Base-by-base conservation (phyloP, 2,797 vertebrate species). In the Arctocebus calabarensis region DNA sequence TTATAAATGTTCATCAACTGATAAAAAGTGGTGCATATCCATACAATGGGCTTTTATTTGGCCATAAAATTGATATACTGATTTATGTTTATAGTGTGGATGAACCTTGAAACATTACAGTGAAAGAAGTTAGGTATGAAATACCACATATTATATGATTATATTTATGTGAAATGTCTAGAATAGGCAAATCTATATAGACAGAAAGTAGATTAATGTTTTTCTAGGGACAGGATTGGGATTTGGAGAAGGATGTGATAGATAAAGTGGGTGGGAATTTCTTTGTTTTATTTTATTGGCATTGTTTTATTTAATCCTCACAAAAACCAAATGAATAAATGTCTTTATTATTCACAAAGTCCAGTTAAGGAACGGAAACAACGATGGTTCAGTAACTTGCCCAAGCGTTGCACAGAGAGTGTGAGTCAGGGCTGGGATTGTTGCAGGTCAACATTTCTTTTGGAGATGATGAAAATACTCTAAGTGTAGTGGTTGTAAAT, bases 21-120 rank as follows among this genome's bases (percentile, higher is more conserved):
- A 84, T 77, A 27, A 68, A 91, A 79, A 75, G 73, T 66, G 32
- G 23, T 75, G 37, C 64, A 52, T 71, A 52, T 84, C 81, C 32
- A 55, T 74, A 79, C 19, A 78, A 70, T 89, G 59, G 16, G 91
- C 29, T 85, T 78, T 94, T 87, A 45, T 82, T 94, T 93, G 84
- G 1, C 55, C 78, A 57, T 90, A 93, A 90, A 95, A 92, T 45
- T 64, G 66, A 91, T 43, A 17, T 90, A 45, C n/a, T 83, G 27
- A 61, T 64, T 57, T 16, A 77, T 81, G 43, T 12, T 73, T 73
- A 57, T 14, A 57, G 13, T 70, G 62, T 91, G 82, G 32, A 90
- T 92, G 57, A 94, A 75, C 5, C 9, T 89, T 61, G 32, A 70
- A 86, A 70, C 13, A 34, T 55, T 82, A 43, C 73, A 22, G 8